Percentiles rank a stretch among this genome's conserved stretches.
Evolutionary conservation across 2,797 vertebrate species (phyloP).

Genomic region (Poecilia velifera): DNA sequence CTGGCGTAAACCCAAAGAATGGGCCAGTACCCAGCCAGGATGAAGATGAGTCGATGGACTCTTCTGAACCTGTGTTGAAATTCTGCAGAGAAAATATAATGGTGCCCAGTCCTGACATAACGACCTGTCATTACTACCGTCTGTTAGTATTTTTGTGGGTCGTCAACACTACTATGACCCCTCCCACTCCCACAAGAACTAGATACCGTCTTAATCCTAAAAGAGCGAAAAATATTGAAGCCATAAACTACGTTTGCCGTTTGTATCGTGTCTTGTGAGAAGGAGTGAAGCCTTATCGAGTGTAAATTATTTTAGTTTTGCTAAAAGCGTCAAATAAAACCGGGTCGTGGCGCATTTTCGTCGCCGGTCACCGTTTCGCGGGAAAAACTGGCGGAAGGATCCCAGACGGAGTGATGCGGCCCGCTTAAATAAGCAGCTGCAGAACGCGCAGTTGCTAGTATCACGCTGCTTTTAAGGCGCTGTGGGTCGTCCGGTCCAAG

Average conservation of each 20-base stretch:
- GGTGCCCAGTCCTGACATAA: constrained; percentile 76
- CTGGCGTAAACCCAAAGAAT: constrained; percentile 77
- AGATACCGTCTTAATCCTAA: constrained; percentile 21
- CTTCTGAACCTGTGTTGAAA: constrained; percentile 72
- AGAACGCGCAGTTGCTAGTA: constrained; percentile 64
- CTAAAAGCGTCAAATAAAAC: accelerated
- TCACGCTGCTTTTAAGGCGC: constrained; percentile 56
- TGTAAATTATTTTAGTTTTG: not conserved
- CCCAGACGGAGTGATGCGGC: constrained; percentile 33
- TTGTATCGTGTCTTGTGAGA: not conserved
- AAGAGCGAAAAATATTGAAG: not conserved
- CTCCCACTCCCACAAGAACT: constrained; percentile 61
- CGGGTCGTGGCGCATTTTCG: not conserved
- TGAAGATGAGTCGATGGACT: constrained; percentile 80
- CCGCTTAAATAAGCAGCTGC: constrained; percentile 49
- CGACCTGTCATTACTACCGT: constrained; percentile 42
- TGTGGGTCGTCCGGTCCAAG: constrained; percentile 15
- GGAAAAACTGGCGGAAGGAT: constrained; percentile 71
- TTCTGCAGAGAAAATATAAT: constrained; percentile 84
- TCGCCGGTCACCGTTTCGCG: constrained; percentile 56
- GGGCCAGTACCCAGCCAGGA: constrained; percentile 79
- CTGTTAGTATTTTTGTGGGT: constrained; percentile 54
- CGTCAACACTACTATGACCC: constrained; percentile 70
- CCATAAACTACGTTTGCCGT: not conserved
- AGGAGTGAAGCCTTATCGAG: not conserved